Evolutionary conservation across 2,888 invertebrate genomes (phyloP).

Genomic region (Perdita meconis): DNA sequence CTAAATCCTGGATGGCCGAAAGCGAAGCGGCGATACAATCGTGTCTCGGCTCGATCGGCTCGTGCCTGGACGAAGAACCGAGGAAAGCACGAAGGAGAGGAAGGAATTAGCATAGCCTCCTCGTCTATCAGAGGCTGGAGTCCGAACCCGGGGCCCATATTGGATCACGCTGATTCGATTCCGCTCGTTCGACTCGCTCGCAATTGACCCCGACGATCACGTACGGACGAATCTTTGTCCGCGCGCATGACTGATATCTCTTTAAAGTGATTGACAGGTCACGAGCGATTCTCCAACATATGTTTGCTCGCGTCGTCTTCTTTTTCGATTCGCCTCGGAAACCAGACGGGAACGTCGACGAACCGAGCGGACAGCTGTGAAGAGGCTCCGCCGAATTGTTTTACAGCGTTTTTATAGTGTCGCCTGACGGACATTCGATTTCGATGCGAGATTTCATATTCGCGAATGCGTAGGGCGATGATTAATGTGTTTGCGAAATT

Average conservation of each 20-base stretch:
- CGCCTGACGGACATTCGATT: too few relatives aligned
- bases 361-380: too few relatives aligned
- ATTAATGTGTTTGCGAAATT: too few relatives aligned
- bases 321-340: constrained; percentile 43
- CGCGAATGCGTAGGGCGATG: too few relatives aligned
- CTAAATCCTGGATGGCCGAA: background rate
- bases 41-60: constrained; percentile 5
- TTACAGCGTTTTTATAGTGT: too few relatives aligned
- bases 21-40: constrained; percentile 10
- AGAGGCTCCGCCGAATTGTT: too few relatives aligned
- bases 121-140: background rate
- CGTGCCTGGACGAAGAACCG: background rate
- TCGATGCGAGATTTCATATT: too few relatives aligned
- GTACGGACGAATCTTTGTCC: constrained; percentile 67
- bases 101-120: constrained; percentile 34
- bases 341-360: constrained; percentile 32
- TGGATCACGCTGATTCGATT: constrained; percentile 81
- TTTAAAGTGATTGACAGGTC: constrained; percentile 67
- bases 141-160: constrained; percentile 66
- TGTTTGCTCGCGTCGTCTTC: constrained; percentile 11
- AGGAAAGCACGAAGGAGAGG: constrained; percentile 1
- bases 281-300: background rate
- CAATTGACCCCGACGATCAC: constrained; percentile 78
- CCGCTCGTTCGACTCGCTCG: constrained; percentile 73
- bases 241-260: constrained; percentile 65